A percentile compares a stretch with the other conserved stretches of the same genome.
phyloP scores from a whole-genome alignment of 2,888 invertebrate species.

The Athalia rosae region DNA sequence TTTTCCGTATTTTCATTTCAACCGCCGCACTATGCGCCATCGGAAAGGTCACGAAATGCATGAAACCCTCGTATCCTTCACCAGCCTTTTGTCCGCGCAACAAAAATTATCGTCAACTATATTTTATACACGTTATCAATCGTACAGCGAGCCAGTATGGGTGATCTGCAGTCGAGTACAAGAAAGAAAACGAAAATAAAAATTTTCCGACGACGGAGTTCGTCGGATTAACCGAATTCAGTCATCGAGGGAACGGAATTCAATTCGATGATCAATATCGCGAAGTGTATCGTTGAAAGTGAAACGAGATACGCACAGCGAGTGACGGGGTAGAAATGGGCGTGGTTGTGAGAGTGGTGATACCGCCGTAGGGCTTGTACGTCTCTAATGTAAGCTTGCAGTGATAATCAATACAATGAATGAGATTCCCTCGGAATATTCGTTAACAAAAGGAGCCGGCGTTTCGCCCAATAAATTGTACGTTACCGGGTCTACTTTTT shows the following conservation, averaged over 20 bases:
- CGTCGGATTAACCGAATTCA: neutral
- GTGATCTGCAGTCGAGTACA: neutral
- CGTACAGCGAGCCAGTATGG: no score
- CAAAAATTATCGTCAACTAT: no score
- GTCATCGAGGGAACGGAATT: constrained; percentile 3
- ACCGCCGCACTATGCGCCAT: no score
- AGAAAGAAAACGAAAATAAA: neutral
- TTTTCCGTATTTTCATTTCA: neutral
- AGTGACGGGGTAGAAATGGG: neutral
- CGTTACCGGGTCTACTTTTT: constrained; percentile 1
- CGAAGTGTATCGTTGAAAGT: constrained; percentile 15
- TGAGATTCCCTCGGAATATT: constrained; percentile 15
- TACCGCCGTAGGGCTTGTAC: constrained; percentile 4
- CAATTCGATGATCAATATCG: constrained; percentile 1
- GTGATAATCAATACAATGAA: constrained; percentile 18
- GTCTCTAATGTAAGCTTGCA: neutral
- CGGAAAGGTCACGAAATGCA: no score
- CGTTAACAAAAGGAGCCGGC: constrained; percentile 15
- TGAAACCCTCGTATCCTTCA: no score
- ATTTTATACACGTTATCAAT: no score
- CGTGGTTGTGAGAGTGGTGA: constrained; percentile 13
- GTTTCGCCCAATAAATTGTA: constrained; percentile 23
- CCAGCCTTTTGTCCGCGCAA: no score
- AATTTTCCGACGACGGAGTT: neutral
- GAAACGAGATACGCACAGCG: neutral